Percentiles rank a stretch among this genome's conserved stretches.
Evolutionary conservation across 2,113 vertebrate genomes (phyloP).

Genomic region (crab-eating macaque (Macaca fascicularis)): T2T-MFA8v1.1 NC_088381.1:73659501-73660000

Average conservation of each 20-base stretch:
- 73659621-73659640: not conserved
- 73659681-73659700: not conserved
- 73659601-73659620: not conserved
- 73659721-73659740: not conserved
- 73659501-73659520: not conserved
- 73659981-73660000: slow-evolving; percentile 3
- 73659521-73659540: not conserved
- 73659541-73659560: not conserved
- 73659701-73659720: not conserved
- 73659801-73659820: not conserved
- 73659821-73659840: not conserved
- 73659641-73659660: not conserved
- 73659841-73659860: not conserved
- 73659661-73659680: not conserved
- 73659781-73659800: not conserved
- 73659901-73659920: not conserved
- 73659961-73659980: not conserved
- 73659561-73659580: accelerated
- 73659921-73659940: not conserved
- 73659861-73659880: not conserved
- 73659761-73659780: not conserved
- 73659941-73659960: not conserved
- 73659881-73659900: not conserved
- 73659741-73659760: not conserved
- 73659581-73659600: not conserved